Evolutionary conservation across 1,140 invertebrate species (phyloP).

Genomic region (Spodoptera frugiperda): DNA sequence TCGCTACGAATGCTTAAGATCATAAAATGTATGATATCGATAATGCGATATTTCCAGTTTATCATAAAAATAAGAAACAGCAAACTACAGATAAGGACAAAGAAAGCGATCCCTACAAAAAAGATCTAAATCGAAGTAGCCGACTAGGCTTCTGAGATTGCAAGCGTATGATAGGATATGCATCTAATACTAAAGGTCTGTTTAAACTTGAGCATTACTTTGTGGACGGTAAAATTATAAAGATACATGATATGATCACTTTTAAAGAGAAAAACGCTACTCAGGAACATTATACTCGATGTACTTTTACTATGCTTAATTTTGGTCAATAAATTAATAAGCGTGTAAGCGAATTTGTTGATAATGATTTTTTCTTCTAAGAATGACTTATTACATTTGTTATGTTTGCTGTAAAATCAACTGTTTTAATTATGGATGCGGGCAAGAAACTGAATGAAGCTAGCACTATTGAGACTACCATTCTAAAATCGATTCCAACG

Average conservation of each 20-base stretch:
- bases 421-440: too few species aligned
- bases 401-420: too few species aligned
- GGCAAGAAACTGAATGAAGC: too few species aligned
- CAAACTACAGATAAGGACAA: constrained; percentile 22
- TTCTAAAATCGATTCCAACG: too few species aligned
- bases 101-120: constrained; percentile 20
- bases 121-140: constrained; percentile 22
- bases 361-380: neutral
- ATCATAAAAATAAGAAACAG: constrained; percentile 18
- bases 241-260: too few species aligned
- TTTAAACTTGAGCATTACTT: neutral
- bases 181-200: constrained; percentile 14
- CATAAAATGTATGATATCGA: too few species aligned
- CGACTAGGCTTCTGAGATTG: constrained; percentile 29
- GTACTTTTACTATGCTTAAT: too few species aligned
- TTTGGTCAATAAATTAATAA: neutral
- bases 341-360: neutral
- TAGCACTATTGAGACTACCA: too few species aligned
- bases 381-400: too few species aligned
- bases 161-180: constrained; percentile 37
- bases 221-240: neutral
- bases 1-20: too few species aligned
- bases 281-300: too few species aligned
- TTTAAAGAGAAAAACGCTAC: too few species aligned
- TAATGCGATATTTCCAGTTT: neutral